phyloP scores from a whole-genome alignment of 2,888 invertebrate genomes.

The Microdon myrmicae region DNA sequence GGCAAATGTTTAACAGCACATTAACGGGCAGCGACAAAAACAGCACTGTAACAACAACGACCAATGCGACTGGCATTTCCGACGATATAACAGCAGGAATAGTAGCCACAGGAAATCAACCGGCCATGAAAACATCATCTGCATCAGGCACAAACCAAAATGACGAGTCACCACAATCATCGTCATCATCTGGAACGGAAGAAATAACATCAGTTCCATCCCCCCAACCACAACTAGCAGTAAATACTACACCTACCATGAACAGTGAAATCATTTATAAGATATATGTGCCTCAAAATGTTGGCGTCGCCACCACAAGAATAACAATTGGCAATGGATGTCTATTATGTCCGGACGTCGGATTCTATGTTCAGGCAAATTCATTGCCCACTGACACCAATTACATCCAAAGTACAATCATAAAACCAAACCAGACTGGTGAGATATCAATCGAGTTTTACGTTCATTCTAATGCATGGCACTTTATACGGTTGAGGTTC shows the following conservation, averaged over 20 bases:
- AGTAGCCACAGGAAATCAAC: constrained; percentile 38
- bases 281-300: constrained; percentile 68
- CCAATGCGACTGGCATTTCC: constrained; percentile 28
- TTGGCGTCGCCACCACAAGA: constrained; percentile 61
- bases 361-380: constrained; percentile 69
- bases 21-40: constrained; percentile 60
- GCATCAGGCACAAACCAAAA: constrained; percentile 57
- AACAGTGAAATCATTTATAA: constrained; percentile 67
- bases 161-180: constrained; percentile 57
- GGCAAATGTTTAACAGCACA: constrained; percentile 60
- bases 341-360: constrained; percentile 66
- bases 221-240: background rate
- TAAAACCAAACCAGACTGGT: constrained; percentile 67
- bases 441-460: constrained; percentile 68
- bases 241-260: constrained; percentile 50
- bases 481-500: constrained; percentile 69
- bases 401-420: constrained; percentile 68
- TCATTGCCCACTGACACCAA: constrained; percentile 70
- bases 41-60: constrained; percentile 45
- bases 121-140: constrained; percentile 65
- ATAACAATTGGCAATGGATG: constrained; percentile 65
- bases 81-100: background rate
- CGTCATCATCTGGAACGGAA: constrained; percentile 58
- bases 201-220: constrained; percentile 13
- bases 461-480: constrained; percentile 72